Conservation (phyloP, 1,140 invertebrate genomes). For the Berghia stephanieae region DNA sequence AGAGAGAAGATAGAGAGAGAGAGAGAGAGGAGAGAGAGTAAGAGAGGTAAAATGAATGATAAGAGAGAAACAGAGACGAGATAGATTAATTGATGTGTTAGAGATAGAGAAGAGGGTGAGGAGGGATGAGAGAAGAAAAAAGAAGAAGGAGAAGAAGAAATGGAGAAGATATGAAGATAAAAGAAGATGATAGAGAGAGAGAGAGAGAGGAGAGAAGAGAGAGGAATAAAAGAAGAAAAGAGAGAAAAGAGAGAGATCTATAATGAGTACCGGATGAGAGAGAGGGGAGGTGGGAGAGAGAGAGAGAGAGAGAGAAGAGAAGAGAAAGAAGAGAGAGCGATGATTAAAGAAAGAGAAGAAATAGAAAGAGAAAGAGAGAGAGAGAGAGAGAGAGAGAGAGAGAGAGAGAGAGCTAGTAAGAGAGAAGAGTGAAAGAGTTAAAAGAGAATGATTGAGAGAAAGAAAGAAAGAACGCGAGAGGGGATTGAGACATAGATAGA, state of each 20-base stretch:
- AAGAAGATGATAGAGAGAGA: too few relatives aligned
- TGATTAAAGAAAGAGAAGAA: not conserved
- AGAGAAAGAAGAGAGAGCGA: not conserved
- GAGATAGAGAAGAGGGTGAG: not conserved
- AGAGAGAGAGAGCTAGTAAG: not conserved
- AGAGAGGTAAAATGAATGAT: not conserved
- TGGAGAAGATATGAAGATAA: not conserved
- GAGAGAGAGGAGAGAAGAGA: slow-evolving; percentile 9
- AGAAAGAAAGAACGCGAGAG: slow-evolving; percentile 3
- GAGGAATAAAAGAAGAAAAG: not conserved
- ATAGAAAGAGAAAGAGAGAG: not conserved
- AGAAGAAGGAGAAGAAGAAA: not conserved
- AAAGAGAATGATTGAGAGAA: not conserved
- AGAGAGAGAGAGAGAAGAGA: not conserved
- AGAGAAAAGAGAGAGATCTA: too few relatives aligned
- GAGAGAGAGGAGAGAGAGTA: not conserved
- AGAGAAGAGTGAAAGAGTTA: not conserved
- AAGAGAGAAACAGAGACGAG: not conserved
- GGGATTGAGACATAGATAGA: too few relatives aligned
- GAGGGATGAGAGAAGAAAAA: not conserved
- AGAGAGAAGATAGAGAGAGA: not conserved
- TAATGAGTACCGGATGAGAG: too few relatives aligned
- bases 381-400: not conserved
- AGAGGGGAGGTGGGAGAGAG: too few relatives aligned
- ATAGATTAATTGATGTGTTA: not conserved